These are phyloP conservation scores for Sebastes diploproa DNA, from an alignment of 2,797 vertebrate species.

Conservation along the genomic window DNA sequence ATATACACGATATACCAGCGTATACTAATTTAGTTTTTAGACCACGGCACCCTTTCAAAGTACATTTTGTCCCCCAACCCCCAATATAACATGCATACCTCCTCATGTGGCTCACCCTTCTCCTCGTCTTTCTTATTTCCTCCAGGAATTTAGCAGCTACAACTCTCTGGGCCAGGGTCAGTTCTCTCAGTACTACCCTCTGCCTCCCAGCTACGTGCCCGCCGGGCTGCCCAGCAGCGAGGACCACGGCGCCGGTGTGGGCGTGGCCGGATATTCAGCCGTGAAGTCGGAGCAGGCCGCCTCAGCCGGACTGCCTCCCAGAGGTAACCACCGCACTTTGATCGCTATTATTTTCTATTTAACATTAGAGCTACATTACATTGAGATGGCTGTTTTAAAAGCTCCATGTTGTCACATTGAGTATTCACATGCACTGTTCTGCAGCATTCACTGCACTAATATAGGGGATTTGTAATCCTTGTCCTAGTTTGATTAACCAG, in stretches of 20 bases:
- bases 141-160: conserved; percentile 92
- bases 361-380: neutral
- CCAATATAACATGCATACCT: neutral
- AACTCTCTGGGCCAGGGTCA: conserved; percentile 92
- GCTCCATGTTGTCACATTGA: neutral
- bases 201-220: conserved; percentile 88
- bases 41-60: neutral
- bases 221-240: conserved; percentile 83
- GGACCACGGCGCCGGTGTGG: conserved; percentile 73
- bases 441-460: no score
- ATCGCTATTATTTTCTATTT: neutral
- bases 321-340: conserved; percentile 75
- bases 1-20: neutral
- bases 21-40: no score
- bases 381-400: neutral
- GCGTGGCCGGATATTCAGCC: conserved; percentile 79
- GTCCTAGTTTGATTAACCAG: neutral
- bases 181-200: conserved; percentile 91
- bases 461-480: neutral
- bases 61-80: neutral
- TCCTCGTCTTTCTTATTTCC: neutral
- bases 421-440: neutral
- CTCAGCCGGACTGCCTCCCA: conserved; percentile 81
- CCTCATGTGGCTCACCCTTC: neutral
- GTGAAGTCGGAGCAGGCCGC: conserved; percentile 80